Conservation (phyloP, 2,113 vertebrate species). For the Aviceda subcristata region DNA sequence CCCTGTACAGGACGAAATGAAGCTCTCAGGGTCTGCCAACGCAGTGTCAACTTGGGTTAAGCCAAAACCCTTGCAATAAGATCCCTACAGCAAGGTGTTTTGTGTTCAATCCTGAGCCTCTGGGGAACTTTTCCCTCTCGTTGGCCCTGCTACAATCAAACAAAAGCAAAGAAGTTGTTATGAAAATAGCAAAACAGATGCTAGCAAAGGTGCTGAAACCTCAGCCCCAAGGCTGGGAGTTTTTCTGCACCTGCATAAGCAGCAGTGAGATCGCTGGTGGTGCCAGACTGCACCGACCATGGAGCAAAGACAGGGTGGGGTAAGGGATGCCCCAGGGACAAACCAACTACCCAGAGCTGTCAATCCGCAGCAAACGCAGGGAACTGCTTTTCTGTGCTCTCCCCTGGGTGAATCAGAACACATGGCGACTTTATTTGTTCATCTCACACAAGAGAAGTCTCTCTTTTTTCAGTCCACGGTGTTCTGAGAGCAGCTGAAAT, state of each 20-base stretch:
- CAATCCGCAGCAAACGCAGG: accelerated
- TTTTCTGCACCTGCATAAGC: neutral
- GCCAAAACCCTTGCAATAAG: neutral
- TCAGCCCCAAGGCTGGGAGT: neutral
- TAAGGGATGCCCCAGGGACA: neutral
- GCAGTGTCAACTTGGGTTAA: neutral
- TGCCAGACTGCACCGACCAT: neutral
- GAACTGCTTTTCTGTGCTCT: neutral
- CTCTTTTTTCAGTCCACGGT: neutral
- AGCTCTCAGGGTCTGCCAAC: neutral
- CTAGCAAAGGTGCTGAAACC: neutral
- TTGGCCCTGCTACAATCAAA: neutral
- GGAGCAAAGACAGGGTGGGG: neutral
- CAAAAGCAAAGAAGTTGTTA: neutral
- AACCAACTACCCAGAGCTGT: neutral
- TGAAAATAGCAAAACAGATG: neutral
- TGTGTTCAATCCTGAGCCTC: neutral
- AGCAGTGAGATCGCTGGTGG: neutral
- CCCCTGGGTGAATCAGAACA: neutral
- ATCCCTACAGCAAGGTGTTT: neutral
- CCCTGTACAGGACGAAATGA: neutral
- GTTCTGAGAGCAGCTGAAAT: neutral
- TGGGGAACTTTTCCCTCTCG: neutral
- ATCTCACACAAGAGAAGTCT: neutral
- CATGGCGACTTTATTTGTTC: neutral